These are phyloP conservation scores for Corythoichthys intestinalis DNA, from an alignment of 2,113 vertebrate genomes.

Conservation along the genomic window DNA sequence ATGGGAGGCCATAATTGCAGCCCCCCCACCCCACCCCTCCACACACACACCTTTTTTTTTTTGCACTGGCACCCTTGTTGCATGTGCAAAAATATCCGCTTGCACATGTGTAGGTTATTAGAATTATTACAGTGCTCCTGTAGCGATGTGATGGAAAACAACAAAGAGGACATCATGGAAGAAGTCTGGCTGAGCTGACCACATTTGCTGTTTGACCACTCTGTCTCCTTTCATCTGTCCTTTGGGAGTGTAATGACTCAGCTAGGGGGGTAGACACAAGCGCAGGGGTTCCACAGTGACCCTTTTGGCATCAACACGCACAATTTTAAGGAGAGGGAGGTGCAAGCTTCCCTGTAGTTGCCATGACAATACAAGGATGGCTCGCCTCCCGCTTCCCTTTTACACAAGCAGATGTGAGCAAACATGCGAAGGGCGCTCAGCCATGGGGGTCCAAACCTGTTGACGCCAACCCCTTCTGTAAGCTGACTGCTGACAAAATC, in stretches of 20 bases:
- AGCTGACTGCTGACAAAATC: constrained; percentile 35
- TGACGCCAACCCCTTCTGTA: constrained; percentile 4
- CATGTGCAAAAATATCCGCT: constrained; percentile 26
- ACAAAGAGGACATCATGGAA: constrained; percentile 29
- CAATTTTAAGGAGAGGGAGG: constrained; percentile 1
- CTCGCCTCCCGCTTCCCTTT: constrained; percentile 34
- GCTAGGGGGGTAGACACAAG: constrained; percentile 28
- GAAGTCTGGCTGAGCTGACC: constrained; percentile 35
- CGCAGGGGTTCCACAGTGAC: constrained; percentile 31
- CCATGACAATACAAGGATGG: constrained; percentile 60
- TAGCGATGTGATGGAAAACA: constrained; percentile 24
- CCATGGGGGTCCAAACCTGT: constrained; percentile 31
- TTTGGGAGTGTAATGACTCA: constrained; percentile 52
- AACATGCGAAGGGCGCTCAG: constrained; percentile 45
- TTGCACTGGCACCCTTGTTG: constrained; percentile 48
- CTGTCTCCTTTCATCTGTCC: constrained; percentile 42
- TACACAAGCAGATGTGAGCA: constrained; percentile 53
- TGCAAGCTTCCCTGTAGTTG: constrained; percentile 55
- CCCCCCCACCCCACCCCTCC: constrained; percentile 36
- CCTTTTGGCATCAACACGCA: constrained; percentile 8
- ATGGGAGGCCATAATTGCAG: constrained; percentile 66
- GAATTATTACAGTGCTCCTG: constrained; percentile 35
- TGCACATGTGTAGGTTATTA: constrained; percentile 34
- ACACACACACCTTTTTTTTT: constrained; percentile 16
- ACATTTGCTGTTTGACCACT: constrained; percentile 52